These are phyloP conservation scores for Strigamia maritima DNA, from an alignment of 2,888 invertebrate genomes.

Conservation along the genomic window DNA sequence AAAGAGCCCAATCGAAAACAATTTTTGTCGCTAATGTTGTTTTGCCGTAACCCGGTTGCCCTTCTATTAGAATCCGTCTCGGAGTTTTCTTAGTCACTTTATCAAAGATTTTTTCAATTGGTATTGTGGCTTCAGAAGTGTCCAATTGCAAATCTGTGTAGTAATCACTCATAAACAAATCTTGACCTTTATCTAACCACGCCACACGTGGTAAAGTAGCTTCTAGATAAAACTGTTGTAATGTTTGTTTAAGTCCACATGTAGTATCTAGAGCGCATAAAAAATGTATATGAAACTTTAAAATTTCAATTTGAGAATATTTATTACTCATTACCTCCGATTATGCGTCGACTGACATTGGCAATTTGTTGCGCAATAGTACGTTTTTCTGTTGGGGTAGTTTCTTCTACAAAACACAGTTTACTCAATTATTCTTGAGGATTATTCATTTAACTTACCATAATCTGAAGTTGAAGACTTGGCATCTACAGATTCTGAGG, in stretches of 20 bases:
- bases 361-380: neutral
- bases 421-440: neutral
- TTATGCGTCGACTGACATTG: neutral
- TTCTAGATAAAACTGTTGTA: neutral
- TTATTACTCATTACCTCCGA: neutral
- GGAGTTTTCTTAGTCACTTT: neutral
- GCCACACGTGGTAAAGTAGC: neutral
- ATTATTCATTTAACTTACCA: neutral
- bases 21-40: neutral
- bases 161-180: neutral
- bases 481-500: too few relatives aligned
- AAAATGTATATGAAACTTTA: too few relatives aligned
- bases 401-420: neutral
- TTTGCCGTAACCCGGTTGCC: neutral
- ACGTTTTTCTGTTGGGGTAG: neutral
- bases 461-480: too few relatives aligned
- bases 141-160: neutral
- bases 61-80: neutral
- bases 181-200: neutral
- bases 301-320: too few relatives aligned
- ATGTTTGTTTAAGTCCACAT: neutral
- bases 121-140: neutral
- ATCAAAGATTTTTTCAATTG: neutral
- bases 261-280: neutral
- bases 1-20: neutral